Evolutionary conservation across 2,113 vertebrate genomes (phyloP), one percentile per base, ranked within the genome.

Genomic region (Parotia lawesii): DNA sequence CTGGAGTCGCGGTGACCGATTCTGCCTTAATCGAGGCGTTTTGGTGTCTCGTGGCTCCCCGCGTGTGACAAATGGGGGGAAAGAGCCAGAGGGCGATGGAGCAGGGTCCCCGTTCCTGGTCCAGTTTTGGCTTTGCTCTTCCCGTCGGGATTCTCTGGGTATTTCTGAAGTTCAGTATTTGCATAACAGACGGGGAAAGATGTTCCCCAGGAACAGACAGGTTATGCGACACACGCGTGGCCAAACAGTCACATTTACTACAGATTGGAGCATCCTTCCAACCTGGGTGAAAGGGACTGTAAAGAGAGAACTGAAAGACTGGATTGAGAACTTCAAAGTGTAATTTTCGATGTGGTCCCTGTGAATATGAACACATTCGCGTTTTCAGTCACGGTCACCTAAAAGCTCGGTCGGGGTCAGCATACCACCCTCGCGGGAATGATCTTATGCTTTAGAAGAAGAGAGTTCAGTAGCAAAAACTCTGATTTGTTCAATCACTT

Each of bases 41-140:
- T 21, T 5, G 3, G 35, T 35, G 33, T 21, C 10, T 47, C 1
- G 65, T 3, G 23, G 47, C 57, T 70, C n/a, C 18, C n/a, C 14
- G 12, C 33, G 0, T 1, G 20, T 5, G 20, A 15, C 54, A 70
- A 61, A 42, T 3, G 48, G 19, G 10, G n/a, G 8, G 8, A 79
- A 33, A 7, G 11, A 22, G n/a, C 3, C n/a, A 5, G 37, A 14
- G 42, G 23, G 38, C 2, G 18, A 14, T 3, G 60, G 50, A 40
- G 24, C 19, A 7, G n/a, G 7, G 28, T 14, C 15, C 19, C 54
- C 8, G 3, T 44, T 74, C 12, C 50, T 2, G 12, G 37, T 40
- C 20, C 13, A 33, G 12, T 10, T 42, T 21, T 23, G 10, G 20
- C 1, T 75, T 60, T 57, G 38, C 23, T 57, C 33, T 65, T 38